These are phyloP conservation scores for Callorhinus ursinus DNA, from an alignment of 2,113 vertebrate genomes.

Conservation along the genomic window DNA sequence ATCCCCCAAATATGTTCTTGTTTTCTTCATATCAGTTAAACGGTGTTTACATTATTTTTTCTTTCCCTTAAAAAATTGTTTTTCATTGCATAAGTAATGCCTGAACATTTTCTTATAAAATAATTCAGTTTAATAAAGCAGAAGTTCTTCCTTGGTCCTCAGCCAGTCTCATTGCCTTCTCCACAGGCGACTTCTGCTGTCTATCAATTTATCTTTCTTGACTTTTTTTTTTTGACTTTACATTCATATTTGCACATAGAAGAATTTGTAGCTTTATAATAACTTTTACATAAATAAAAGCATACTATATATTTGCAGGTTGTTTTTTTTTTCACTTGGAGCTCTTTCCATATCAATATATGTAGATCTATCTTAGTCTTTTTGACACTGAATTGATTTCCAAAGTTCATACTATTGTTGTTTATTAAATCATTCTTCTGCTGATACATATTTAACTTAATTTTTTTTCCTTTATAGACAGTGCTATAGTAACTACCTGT, in stretches of 20 bases:
- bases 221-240: neutral
- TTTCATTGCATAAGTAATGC: neutral
- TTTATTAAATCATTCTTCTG: conserved; percentile 33
- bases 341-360: neutral
- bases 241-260: neutral
- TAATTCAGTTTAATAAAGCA: neutral
- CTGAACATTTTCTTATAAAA: neutral
- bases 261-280: conserved; percentile 45
- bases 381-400: conserved; percentile 37
- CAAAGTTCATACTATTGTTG: neutral
- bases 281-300: conserved; percentile 30
- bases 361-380: neutral
- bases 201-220: neutral
- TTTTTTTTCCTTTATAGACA: neutral
- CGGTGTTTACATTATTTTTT: neutral
- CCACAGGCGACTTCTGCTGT: neutral
- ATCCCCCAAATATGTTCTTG: neutral
- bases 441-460: neutral
- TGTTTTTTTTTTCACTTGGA: neutral
- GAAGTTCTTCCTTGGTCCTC: neutral
- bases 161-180: conserved; percentile 3
- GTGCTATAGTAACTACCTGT: neutral
- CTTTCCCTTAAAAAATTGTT: neutral
- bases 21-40: conserved; percentile 12
- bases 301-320: neutral